Base-by-base conservation (phyloP, 1,140 invertebrate species). In the Littorina saxatilis region DNA sequence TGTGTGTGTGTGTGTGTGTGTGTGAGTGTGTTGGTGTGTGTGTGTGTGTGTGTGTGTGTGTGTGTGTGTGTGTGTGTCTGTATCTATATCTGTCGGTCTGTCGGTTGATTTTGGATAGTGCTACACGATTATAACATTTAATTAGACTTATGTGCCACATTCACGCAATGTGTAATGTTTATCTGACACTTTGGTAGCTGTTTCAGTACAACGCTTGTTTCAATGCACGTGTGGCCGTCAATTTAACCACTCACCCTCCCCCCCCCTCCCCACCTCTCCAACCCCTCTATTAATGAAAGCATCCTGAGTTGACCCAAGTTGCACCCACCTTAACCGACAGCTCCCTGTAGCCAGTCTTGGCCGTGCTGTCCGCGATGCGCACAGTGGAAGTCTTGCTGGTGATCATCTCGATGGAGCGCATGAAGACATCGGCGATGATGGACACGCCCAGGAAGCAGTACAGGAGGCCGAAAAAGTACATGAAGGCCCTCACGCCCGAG, bases 381-480 rank as follows among this genome's bases (percentile, higher is more conserved):
- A 95, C 90, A 82, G 93, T 94, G 61, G 92, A 89, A 20, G 94
- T 95, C 88, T 94, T 94, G 86, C 94, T 94, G 4, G 95, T 95
- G 82, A 95, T 95, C 83, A 93, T 94, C 88, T 95, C 95, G 80
- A 95, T 95, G 78, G 94, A 91, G 50, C 94, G 93, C 94, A 95
- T 95, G 87, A 95, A 95, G 82, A 94, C 91, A 87, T 94, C 94
- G 50, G 94, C 93, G 11, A 95, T 93, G 83, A 95, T 95, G 75
- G 95, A 93, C 7, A 95, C 88, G n/a, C 92, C 93, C 68, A 93
- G 82, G 80, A 93, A 93, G 75, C 91, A 91, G 90, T 95, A 95
- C 5, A 95, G 82, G 0, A 95, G 89, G 9, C 92, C 94, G 20
- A 94, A 70, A 5, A 95, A 86, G 88, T 95, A 95, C 17, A 94